Conservation (phyloP, 2,797 vertebrate genomes). For the Sebastiscus albofasciatus region DNA sequence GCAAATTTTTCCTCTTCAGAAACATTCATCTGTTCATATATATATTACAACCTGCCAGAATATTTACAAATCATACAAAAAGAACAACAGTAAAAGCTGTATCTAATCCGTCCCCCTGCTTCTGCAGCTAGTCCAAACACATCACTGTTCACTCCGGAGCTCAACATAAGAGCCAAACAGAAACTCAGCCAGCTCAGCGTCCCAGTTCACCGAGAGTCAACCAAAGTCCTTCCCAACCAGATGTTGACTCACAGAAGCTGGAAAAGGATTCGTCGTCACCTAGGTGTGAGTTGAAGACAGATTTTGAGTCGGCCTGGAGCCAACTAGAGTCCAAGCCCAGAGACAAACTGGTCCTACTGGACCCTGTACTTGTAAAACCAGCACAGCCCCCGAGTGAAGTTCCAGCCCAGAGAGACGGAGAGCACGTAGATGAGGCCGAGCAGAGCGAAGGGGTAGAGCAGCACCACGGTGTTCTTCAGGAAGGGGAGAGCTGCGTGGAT, state of each 20-base stretch:
- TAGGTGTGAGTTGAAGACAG: neutral
- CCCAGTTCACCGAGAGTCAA: constrained; percentile 16
- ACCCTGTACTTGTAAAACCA: constrained; percentile 96
- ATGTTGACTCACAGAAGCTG: constrained; percentile 17
- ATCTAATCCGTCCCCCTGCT: constrained; percentile 9
- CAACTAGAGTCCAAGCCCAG: constrained; percentile 15
- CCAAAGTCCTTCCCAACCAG: constrained; percentile 7
- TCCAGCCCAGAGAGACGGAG: constrained; percentile 94
- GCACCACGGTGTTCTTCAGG: constrained; percentile 93
- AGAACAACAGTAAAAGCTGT: constrained; percentile 45
- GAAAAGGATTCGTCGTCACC: constrained; percentile 5
- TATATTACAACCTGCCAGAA: constrained; percentile 71
- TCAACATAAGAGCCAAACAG: constrained; percentile 36
- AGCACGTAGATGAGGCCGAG: constrained; percentile 90
- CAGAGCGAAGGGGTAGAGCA: constrained; percentile 94
- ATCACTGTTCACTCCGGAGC: constrained; percentile 12
- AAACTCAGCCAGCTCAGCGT: constrained; percentile 29
- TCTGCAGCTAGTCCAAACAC: constrained; percentile 36
- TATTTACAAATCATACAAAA: constrained; percentile 85
- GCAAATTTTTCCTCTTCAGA: constrained; percentile 26
- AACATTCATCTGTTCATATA: constrained; percentile 51
- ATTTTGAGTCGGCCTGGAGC: neutral
- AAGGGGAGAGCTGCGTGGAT: constrained; percentile 88
- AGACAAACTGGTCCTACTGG: constrained; percentile 72
- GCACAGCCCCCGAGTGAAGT: constrained; percentile 93